Evolutionary conservation across 1,140 invertebrate species (phyloP).

Genomic region (Myzus persicae): DNA sequence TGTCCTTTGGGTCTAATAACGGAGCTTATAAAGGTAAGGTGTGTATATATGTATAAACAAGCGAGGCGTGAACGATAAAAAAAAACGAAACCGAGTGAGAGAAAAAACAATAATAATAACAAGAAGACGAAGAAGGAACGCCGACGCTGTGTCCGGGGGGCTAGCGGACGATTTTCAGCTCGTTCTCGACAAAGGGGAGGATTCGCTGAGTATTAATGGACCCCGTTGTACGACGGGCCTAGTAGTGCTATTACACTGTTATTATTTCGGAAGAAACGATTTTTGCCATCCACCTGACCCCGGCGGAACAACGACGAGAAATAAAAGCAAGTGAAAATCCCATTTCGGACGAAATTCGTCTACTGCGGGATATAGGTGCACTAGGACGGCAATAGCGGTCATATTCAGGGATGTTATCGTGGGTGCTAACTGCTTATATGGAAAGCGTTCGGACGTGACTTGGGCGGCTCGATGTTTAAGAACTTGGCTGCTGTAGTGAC

Average conservation of each 20-base stretch:
- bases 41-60: not conserved
- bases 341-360: not conserved
- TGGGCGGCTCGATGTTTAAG: too few species aligned
- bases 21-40: not conserved
- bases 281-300: not conserved
- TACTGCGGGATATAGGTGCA: too few species aligned
- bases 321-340: not conserved
- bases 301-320: not conserved
- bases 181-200: not conserved
- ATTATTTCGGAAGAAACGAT: not conserved
- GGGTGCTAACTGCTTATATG: too few species aligned
- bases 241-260: not conserved
- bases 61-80: conserved; percentile 32
- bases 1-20: conserved; percentile 36
- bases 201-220: not conserved
- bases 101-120: not conserved
- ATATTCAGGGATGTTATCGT: too few species aligned
- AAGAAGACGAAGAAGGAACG: not conserved
- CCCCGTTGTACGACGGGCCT: not conserved
- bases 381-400: not conserved
- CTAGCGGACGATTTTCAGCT: not conserved
- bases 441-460: too few species aligned
- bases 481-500: too few species aligned
- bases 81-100: not conserved
- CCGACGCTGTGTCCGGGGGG: not conserved